phyloP scores from a whole-genome alignment of 2,797 vertebrate species.

The Manis crassicaudata region DNA sequence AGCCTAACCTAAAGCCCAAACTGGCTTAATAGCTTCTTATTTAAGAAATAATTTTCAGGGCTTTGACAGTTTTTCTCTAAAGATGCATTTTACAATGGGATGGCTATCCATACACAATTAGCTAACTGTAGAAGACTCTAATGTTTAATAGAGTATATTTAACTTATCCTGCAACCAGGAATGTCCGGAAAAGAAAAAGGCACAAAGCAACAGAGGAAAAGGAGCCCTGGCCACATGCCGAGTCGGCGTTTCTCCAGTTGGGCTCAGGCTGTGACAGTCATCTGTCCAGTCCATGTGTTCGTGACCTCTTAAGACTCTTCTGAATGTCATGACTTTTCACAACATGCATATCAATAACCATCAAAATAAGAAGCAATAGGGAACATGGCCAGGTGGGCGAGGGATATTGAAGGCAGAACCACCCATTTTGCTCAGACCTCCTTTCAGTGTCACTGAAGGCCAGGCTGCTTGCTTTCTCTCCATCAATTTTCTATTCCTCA shows the following conservation, averaged over 20 bases:
- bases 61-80: constrained; percentile 34
- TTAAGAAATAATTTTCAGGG: constrained; percentile 57
- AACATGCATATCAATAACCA: neutral
- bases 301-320: neutral
- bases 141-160: constrained; percentile 36
- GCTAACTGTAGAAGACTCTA: neutral
- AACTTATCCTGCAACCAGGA: constrained; percentile 31
- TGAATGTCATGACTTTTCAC: neutral
- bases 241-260: neutral
- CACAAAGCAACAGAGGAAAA: neutral
- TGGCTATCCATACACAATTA: neutral
- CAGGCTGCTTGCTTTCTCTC: neutral
- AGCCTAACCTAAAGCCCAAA: constrained; percentile 72
- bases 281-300: neutral
- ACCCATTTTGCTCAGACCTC: neutral
- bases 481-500: neutral
- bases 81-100: constrained; percentile 45
- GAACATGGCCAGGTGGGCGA: neutral
- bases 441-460: neutral
- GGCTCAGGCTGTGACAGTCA: neutral
- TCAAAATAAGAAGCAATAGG: neutral
- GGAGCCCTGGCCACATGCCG: neutral
- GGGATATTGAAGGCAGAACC: neutral
- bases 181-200: neutral
- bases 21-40: constrained; percentile 15